Evolutionary conservation across 2,113 vertebrate species (phyloP).

Genomic region (Dipodomys spectabilis): DNA sequence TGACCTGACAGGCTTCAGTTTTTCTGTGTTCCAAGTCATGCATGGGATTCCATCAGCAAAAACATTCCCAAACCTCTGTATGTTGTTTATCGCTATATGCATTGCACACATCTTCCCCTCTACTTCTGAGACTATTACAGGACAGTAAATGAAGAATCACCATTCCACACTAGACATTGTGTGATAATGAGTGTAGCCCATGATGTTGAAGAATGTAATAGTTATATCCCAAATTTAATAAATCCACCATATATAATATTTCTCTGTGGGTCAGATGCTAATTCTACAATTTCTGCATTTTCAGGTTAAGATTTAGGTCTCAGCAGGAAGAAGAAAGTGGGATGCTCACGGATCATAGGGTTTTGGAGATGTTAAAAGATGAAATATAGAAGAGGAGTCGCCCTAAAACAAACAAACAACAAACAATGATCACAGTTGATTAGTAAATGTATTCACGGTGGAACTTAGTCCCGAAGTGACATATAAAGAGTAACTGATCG

Average conservation of each 20-base stretch:
- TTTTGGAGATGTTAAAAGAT: not conserved
- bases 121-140: slow-evolving; percentile 4
- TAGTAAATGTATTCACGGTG: not conserved
- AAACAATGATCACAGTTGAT: not conserved
- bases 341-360: not conserved
- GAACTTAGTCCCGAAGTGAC: not conserved
- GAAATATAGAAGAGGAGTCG: not conserved
- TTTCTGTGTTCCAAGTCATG: not conserved
- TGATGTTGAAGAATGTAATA: not conserved
- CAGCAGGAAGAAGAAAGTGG: not conserved
- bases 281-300: slow-evolving; percentile 22
- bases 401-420: not conserved
- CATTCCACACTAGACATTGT: not conserved
- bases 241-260: not conserved
- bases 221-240: not conserved
- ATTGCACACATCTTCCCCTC: not conserved
- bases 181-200: not conserved
- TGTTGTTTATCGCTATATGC: not conserved
- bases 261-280: not conserved
- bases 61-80: not conserved
- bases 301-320: slow-evolving; percentile 36
- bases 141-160: not conserved
- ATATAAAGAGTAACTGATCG: not conserved
- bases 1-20: no score
- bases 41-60: not conserved